These are phyloP conservation scores for Meloidogyne floridensis DNA, from an alignment of 1,140 invertebrate species.

Conservation along the genomic window DNA sequence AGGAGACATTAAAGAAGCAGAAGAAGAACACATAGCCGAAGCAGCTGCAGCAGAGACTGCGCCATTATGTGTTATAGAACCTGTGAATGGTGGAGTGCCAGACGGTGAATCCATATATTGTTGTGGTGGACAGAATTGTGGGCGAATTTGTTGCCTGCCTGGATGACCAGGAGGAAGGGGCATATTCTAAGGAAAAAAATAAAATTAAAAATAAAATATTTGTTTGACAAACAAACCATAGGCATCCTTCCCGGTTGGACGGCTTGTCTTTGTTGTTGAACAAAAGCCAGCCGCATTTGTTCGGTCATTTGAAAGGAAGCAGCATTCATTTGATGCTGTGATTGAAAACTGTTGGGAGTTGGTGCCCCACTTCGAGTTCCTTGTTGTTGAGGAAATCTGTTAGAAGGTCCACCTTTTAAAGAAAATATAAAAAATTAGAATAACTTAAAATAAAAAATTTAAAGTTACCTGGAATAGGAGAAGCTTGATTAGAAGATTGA, in stretches of 20 bases:
- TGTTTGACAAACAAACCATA: background rate
- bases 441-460: background rate
- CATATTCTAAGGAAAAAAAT: background rate
- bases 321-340: slow-evolving; percentile 15
- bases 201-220: background rate
- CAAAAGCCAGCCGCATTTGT: slow-evolving; percentile 21
- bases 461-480: slow-evolving; percentile 35
- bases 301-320: slow-evolving; percentile 10
- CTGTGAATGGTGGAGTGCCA: slow-evolving; percentile 38
- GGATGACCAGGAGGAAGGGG: background rate
- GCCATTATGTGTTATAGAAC: slow-evolving; percentile 15
- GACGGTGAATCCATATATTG: slow-evolving; percentile 40
- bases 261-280: slow-evolving; percentile 10
- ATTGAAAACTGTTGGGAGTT: slow-evolving; percentile 32
- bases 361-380: slow-evolving; percentile 40
- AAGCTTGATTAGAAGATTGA: slow-evolving; percentile 39
- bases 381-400: slow-evolving; percentile 18
- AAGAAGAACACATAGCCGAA: slow-evolving; percentile 30
- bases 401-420: slow-evolving; percentile 21
- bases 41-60: slow-evolving; percentile 17
- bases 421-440: background rate
- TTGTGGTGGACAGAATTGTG: slow-evolving; percentile 23
- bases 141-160: slow-evolving; percentile 7
- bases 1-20: slow-evolving; percentile 34
- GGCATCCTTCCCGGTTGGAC: slow-evolving; percentile 14